Base-by-base conservation (phyloP, 2,113 vertebrate genomes). In the Prunella fulvescens region DNA sequence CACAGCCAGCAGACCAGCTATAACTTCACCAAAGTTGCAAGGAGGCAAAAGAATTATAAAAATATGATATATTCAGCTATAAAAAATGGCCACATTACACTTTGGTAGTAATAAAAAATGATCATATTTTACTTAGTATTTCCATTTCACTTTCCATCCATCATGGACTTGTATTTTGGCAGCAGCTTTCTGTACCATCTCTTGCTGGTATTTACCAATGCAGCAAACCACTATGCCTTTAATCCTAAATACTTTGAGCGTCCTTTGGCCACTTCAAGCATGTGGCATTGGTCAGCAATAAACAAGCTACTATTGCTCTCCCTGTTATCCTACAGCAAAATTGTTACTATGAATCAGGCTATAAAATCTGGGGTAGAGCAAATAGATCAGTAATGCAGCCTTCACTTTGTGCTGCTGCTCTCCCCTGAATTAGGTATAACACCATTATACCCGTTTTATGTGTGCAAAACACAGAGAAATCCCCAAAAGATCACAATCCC, bases 41-140 rank as follows among this genome's bases (percentile, higher is more conserved):
- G 12, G 28, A 95, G 50, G 56, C 19, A 81, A 91, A 87, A 90
- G 25, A 60, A 53, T 37, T 72, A 33, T 3, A 5, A 44, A 64
- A 86, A 71, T 37, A 78, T 48, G 4, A 54, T 44, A 85, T n/a
- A 25, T 72, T 90, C 77, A 77, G 31, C 47, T 79, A 19, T 47
- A 83, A 91, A 93, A 91, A 96, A 77, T 42, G 45, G 9, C 42
- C 78, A 72, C 31, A 57, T 91, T 80, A 76, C 35, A 51, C 28
- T 64, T 35, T 35, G 80, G 60, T 54, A 74, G 72, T 89, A 95
- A 91, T 82, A 92, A 93, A 50, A 91, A 91, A 93, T 58, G 45
- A 44, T 86, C 90, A 93, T 95, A 91, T 74, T 95, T 96, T 91
- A 69, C 66, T 92, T 88, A 79, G 33, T 40, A 84, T 84, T 96